phyloP scores from a whole-genome alignment of 2,888 invertebrate species.

The Pyrgus malvae region DNA sequence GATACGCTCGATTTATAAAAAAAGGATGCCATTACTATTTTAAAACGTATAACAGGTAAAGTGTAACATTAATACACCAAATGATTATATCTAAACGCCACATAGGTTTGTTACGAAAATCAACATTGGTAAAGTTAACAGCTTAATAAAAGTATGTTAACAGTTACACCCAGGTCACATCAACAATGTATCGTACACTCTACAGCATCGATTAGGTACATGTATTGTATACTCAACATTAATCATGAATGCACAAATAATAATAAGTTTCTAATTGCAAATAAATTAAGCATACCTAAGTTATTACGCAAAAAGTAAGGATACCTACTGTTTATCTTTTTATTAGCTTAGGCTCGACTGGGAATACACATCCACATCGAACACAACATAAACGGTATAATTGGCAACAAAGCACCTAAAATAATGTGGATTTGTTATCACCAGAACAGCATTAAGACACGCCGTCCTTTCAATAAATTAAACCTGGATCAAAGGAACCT shows the following conservation, averaged over 20 bases:
- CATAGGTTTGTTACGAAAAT: slow-evolving; percentile 55
- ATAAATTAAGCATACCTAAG: slow-evolving; percentile 40
- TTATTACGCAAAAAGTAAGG: slow-evolving; percentile 47
- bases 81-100: slow-evolving; percentile 1
- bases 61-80: not conserved
- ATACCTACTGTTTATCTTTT: slow-evolving; percentile 59
- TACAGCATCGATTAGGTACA: slow-evolving; percentile 48
- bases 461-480: slow-evolving; percentile 58
- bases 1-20: not conserved
- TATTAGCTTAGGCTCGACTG: slow-evolving; percentile 78
- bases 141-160: slow-evolving; percentile 45
- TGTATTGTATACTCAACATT: slow-evolving; percentile 43
- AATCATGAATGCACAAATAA: slow-evolving; percentile 60
- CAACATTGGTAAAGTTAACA: slow-evolving; percentile 61
- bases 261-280: slow-evolving; percentile 43
- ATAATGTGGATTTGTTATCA: slow-evolving; percentile 62
- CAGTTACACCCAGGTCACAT: slow-evolving; percentile 80
- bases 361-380: slow-evolving; percentile 65
- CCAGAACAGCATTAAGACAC: slow-evolving; percentile 69
- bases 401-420: not conserved
- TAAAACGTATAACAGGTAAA: not conserved
- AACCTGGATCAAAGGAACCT: not conserved
- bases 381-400: not conserved
- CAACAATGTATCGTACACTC: slow-evolving; percentile 61
- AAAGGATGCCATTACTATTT: slow-evolving; percentile 9